Evolutionary conservation across 2,113 vertebrate species (phyloP).

Genomic region (Brachirus orientalis): DNA sequence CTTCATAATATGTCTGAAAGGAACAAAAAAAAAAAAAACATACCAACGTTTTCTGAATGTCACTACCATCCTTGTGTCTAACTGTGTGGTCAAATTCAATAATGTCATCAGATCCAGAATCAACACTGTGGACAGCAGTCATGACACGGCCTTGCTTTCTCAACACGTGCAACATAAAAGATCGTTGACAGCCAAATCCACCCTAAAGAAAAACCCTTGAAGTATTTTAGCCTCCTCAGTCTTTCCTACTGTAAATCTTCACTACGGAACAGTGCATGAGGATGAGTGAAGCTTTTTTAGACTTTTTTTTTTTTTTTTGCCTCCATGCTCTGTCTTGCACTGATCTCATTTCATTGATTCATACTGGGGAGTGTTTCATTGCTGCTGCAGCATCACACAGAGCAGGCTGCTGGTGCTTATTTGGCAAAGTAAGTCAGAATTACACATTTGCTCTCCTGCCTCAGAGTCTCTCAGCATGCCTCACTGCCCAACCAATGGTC

Average conservation of each 20-base stretch:
- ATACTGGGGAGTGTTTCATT: constrained; percentile 9
- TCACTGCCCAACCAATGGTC: neutral
- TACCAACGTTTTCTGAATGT: too few species aligned
- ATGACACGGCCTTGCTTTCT: too few species aligned
- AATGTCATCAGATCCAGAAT: too few species aligned
- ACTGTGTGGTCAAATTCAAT: too few species aligned
- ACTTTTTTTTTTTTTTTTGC: neutral
- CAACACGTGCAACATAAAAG: too few species aligned
- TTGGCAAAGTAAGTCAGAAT: constrained; percentile 27
- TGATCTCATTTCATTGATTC: constrained; percentile 45
- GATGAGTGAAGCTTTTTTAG: neutral
- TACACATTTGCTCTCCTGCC: neutral
- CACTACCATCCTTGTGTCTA: too few species aligned
- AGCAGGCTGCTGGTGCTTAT: constrained; percentile 31
- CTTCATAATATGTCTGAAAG: too few species aligned
- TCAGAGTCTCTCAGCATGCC: constrained; percentile 19
- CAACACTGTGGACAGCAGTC: too few species aligned
- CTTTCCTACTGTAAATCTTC: neutral
- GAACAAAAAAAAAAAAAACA: too few species aligned
- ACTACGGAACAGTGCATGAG: neutral
- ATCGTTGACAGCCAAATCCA: too few species aligned
- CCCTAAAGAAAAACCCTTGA: neutral
- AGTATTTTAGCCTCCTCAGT: neutral
- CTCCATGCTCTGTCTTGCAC: constrained; percentile 9
- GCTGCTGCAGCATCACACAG: constrained; percentile 44